Evolutionary conservation across 2,113 vertebrate species (phyloP).

Genomic region (Mionectes macconnelli): DNA sequence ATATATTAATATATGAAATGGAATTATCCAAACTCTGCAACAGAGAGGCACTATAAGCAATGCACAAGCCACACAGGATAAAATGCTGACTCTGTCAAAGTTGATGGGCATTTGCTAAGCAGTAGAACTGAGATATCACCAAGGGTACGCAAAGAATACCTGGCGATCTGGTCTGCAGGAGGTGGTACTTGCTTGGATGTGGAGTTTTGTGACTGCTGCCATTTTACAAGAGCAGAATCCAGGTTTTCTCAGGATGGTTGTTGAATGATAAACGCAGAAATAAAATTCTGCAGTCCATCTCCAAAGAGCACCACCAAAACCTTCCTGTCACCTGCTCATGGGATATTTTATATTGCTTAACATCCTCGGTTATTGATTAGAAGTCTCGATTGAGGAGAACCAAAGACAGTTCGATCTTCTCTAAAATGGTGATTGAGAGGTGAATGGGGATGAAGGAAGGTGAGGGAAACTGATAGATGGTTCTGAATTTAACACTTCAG

Average conservation of each 20-base stretch:
- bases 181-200: background rate
- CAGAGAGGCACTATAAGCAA: background rate
- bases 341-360: background rate
- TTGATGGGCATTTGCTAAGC: background rate
- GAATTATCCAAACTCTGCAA: background rate
- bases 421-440: background rate
- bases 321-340: background rate
- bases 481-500: constrained; percentile 36
- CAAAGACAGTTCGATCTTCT: background rate
- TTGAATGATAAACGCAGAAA: background rate
- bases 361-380: background rate
- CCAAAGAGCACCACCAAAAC: background rate
- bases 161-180: background rate
- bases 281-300: background rate
- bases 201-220: background rate
- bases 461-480: constrained; percentile 6
- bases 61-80: background rate
- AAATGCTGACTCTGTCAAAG: background rate
- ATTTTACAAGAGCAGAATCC: background rate
- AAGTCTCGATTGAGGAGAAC: background rate
- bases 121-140: background rate
- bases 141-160: background rate
- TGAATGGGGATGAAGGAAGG: background rate
- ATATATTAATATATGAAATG: background rate
- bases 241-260: background rate